These are phyloP conservation scores for Ennomos quercinarius DNA, from an alignment of 2,888 invertebrate species.

Conservation along the genomic window DNA sequence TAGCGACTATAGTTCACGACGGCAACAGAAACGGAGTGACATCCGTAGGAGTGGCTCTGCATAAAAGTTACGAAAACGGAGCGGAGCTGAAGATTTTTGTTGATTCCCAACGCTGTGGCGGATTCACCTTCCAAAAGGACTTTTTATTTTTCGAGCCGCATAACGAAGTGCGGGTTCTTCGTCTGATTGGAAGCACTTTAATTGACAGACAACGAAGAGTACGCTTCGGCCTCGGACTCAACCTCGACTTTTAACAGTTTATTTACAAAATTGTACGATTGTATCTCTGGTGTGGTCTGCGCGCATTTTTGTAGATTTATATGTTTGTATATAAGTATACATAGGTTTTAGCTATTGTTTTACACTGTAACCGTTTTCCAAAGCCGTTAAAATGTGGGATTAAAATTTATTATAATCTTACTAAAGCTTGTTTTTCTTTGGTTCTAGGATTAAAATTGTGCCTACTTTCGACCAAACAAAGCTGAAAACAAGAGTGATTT, in stretches of 20 bases:
- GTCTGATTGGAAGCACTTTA: constrained; percentile 68
- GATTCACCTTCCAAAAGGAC: constrained; percentile 74
- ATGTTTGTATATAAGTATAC: constrained; percentile 84
- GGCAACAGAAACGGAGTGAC: constrained; percentile 55
- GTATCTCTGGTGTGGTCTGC: constrained; percentile 35
- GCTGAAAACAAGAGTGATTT: too few relatives aligned
- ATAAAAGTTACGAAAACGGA: constrained; percentile 67
- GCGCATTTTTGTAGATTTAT: constrained; percentile 69
- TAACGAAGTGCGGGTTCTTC: constrained; percentile 66
- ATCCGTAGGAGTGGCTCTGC: constrained; percentile 67
- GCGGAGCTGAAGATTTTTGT: constrained; percentile 76
- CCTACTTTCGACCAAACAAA: constrained; percentile 1
- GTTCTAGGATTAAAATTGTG: background rate
- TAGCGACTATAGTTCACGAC: constrained; percentile 72
- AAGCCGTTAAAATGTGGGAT: constrained; percentile 64
- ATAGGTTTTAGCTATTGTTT: constrained; percentile 80
- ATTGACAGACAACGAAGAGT: constrained; percentile 72
- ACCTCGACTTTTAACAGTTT: constrained; percentile 69
- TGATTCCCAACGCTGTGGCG: constrained; percentile 75
- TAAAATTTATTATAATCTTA: constrained; percentile 51
- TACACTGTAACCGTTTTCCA: constrained; percentile 60
- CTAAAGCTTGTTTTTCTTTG: constrained; percentile 10
- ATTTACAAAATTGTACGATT: constrained; percentile 39
- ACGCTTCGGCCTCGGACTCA: constrained; percentile 73
- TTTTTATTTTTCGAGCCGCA: constrained; percentile 67